Conservation (phyloP, 1,140 invertebrate species). For the Pseudomyrmex sp. region DNA sequence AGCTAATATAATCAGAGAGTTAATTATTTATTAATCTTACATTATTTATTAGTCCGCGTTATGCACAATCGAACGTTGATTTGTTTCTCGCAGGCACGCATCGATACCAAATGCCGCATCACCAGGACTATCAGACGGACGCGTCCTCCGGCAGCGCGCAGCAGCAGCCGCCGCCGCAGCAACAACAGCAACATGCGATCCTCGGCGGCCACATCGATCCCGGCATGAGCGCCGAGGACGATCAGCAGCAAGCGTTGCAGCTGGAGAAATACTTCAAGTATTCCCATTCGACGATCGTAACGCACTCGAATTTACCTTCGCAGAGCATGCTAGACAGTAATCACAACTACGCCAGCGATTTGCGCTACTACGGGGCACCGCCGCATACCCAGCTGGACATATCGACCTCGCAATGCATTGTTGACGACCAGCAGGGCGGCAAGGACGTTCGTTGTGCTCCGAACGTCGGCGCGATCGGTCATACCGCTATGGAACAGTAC, state of each 20-base stretch:
- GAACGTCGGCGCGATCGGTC: conserved; percentile 71
- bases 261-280: conserved; percentile 86
- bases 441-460: conserved; percentile 79
- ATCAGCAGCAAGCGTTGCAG: conserved; percentile 82
- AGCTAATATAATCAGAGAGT: background rate
- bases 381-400: conserved; percentile 81
- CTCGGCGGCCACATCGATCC: conserved; percentile 78
- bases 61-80: background rate
- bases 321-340: conserved; percentile 84
- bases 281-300: conserved; percentile 79
- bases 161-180: background rate
- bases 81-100: conserved; percentile 72
- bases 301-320: conserved; percentile 78
- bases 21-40: too few species aligned
- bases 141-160: conserved; percentile 28
- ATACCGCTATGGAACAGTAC: conserved; percentile 80
- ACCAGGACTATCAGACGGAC: conserved; percentile 82
- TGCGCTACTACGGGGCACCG: conserved; percentile 80
- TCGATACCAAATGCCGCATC: conserved; percentile 82
- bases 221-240: conserved; percentile 77
- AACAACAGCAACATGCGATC: conserved; percentile 74
- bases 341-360: conserved; percentile 85
- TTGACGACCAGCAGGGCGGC: conserved; percentile 76
- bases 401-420: conserved; percentile 80
- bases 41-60: too few species aligned